Evolutionary conservation across 2,797 vertebrate genomes (phyloP).

Genomic region (Thunnus albacares): DNA sequence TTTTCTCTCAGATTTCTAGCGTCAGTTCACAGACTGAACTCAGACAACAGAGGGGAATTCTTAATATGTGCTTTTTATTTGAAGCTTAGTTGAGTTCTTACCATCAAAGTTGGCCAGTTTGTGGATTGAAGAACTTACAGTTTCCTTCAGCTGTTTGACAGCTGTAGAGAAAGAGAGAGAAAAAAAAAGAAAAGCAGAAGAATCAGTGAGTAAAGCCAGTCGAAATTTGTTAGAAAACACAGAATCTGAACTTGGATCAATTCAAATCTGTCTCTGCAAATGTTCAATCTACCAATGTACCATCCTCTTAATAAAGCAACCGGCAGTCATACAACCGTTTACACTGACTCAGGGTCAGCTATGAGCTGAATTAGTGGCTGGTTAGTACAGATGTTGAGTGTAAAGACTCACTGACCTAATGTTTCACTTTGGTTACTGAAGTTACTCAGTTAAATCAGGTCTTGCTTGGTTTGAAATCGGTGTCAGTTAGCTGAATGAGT

Average conservation of each 20-base stretch:
- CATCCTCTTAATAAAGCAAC: neutral
- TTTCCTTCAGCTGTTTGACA: slow-evolving; percentile 86
- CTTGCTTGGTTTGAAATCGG: neutral
- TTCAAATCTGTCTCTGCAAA: neutral
- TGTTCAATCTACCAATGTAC: neutral
- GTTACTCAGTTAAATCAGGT: neutral
- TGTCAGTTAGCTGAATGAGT: accelerated
- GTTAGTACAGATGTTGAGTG: neutral
- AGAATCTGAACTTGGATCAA: neutral
- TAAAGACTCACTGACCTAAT: neutral
- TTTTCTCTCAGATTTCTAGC: neutral
- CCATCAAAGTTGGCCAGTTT: slow-evolving; percentile 86
- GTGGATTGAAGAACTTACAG: slow-evolving; percentile 84
- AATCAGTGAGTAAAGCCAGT: neutral
- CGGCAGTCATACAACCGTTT: neutral
- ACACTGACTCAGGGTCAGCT: neutral
- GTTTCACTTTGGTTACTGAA: neutral
- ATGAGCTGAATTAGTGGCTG: slow-evolving; percentile 8
- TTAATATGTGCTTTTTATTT: neutral
- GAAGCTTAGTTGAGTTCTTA: slow-evolving; percentile 61
- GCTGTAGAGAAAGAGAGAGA: slow-evolving; percentile 62
- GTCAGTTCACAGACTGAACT: neutral
- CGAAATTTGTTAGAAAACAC: neutral
- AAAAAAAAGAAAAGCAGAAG: neutral
- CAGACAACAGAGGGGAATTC: neutral